Evolutionary conservation across 1,140 invertebrate species (phyloP), one percentile per base, ranked within the genome.

Genomic region (Thereuonema tuberculata): DNA sequence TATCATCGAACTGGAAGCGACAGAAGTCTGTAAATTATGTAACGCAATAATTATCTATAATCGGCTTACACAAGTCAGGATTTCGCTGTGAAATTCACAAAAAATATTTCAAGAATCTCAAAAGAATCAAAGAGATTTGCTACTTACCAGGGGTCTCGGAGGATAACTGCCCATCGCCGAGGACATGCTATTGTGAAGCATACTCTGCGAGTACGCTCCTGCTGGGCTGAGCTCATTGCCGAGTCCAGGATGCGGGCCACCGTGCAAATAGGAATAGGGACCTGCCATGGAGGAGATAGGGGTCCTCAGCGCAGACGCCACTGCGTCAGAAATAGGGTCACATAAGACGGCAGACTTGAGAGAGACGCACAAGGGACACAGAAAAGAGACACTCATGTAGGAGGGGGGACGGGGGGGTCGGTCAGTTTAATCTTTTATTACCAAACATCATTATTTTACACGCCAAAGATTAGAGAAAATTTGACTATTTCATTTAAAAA

Each of bases 241-340:
- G 17, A 58, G 37, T 17, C 56, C 56, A 20, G 56, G 56, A 47
- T 58, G 56, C 3, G 56, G 56, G 3, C 56, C 56, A 15, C 56
- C 56, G 31, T 58, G 56, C 3, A 58, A 29, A 25, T 58, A 58
- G 9, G 56, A 48, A 26, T 58, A 58, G 12, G 56, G 31, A 43
- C 56, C 56, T 56, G 56, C 53, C 53, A 55, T 55, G 53, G 53
- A 55, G 3, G 53, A 55, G 26, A 55, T 55, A 29, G 53, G 53
- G 14, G 53, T 55, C 53, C 53, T 55, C 53, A 55, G 21, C 14
- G 53, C 53, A 26, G 53, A 55, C 3, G 53, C 53, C 53, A 55
- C 53, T 55, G 26, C 28, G 49, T 24, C 37, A 43, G 21, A 50
- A 50, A 50, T 50, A 24, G 53, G 3, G 26, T 3, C 24, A 29